These are phyloP conservation scores for Fragum whitleyi DNA, from an alignment of 2,888 invertebrate genomes.

Conservation along the genomic window DNA sequence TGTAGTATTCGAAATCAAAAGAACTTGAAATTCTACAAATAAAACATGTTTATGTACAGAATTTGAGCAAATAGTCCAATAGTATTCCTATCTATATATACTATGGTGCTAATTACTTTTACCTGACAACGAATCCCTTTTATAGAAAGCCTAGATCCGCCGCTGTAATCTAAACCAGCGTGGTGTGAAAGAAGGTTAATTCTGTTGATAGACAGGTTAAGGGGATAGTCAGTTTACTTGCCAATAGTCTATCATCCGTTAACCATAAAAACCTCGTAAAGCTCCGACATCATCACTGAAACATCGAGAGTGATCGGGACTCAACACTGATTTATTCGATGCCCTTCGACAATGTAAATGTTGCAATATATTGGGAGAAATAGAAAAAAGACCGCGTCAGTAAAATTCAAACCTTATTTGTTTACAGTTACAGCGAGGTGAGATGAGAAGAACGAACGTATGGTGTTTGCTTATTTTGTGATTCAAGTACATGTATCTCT, in stretches of 20 bases:
- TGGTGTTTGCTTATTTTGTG: no score
- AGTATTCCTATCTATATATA: no score
- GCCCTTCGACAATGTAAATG: conserved; percentile 16
- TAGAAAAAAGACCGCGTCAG: not conserved
- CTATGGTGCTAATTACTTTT: no score
- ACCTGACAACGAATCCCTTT: no score
- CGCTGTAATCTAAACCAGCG: not conserved
- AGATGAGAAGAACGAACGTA: no score
- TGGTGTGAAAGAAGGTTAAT: not conserved
- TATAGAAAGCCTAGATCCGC: no score
- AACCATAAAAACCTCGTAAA: conserved; percentile 31
- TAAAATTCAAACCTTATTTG: not conserved
- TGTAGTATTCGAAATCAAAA: no score
- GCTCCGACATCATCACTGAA: not conserved
- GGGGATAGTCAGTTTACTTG: conserved; percentile 15
- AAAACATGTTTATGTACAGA: no score
- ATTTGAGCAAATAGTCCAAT: no score
- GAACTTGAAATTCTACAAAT: no score
- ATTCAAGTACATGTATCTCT: no score
- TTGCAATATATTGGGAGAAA: conserved; percentile 21
- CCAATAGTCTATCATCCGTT: conserved; percentile 13
- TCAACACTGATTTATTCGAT: conserved; percentile 14
- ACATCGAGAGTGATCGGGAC: conserved; percentile 10
- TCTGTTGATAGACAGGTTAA: conserved; percentile 5
- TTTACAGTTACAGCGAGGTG: no score